Evolutionary conservation across 2,797 vertebrate species (phyloP), one percentile per base, ranked within the genome.

Genomic region (Sitta carolinensis): DNA sequence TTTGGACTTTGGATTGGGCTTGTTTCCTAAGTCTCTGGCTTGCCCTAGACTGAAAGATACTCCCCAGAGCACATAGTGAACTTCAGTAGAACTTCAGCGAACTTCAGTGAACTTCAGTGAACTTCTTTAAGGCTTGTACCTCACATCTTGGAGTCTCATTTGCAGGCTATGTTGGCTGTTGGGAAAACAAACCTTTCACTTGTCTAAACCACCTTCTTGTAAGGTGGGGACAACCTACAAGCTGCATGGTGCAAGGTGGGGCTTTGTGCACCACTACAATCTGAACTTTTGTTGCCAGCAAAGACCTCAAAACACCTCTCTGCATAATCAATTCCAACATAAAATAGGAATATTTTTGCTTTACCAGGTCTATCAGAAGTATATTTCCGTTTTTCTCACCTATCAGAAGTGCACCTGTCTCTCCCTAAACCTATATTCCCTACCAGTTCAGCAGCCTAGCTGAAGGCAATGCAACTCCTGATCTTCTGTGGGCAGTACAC

Each of bases 1-100:
- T 45, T 8, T 58, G 19, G 36, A 23, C 10, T 62, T 45, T 48
- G 15, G 11, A 11, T 47, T 54, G 30, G 48, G 19, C 7, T 40
- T 2, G 6, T 91, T 92, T 36, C 12, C 32, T 21, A 51, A 30
- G 30, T 14, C 6, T 72, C 47, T 89, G 7, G 43, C 34, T 32
- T 21, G 3, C 8, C 9, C 13, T 57, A 16, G 14, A 27, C 19
- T 58, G 36, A 61, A 59, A 80, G 30, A 34, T 6, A 7, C 5
- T 13, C 5, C 22, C 13, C 2, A 34, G 13, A 69, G 5, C 4
- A 1, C 12, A 18, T 8, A 10, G 2, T 51, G 14, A 48, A 3
- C 4, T 48, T 67, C 38, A 70, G 29, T 3, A 57, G 7, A 21
- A n/a, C n/a, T n/a, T n/a, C n/a, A n/a, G n/a, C n/a, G n/a, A n/a